These are phyloP conservation scores for Meloidogyne hapla DNA, from an alignment of 1,140 invertebrate genomes.

Conservation along the genomic window DNA sequence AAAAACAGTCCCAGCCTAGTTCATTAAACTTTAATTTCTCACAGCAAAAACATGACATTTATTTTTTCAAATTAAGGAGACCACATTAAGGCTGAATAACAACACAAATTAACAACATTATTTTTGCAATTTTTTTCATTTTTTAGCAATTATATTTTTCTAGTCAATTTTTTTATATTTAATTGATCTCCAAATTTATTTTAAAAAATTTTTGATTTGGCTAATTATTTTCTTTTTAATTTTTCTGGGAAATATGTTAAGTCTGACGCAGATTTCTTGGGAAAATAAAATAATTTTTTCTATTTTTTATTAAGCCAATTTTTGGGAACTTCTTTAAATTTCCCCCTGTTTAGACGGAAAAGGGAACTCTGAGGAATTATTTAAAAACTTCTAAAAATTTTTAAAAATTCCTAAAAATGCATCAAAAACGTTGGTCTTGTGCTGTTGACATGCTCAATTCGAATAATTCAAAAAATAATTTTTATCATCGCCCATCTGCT, in stretches of 20 bases:
- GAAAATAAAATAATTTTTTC: too few relatives aligned
- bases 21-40: too few relatives aligned
- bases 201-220: background rate
- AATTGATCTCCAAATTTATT: background rate
- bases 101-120: background rate
- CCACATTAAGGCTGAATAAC: conserved; percentile 18
- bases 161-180: background rate
- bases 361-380: too few relatives aligned
- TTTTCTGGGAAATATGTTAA: too few relatives aligned
- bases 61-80: background rate
- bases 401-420: background rate
- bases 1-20: too few relatives aligned
- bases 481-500: background rate
- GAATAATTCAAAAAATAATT: background rate
- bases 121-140: background rate
- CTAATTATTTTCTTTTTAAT: background rate
- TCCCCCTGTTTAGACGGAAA: too few relatives aligned
- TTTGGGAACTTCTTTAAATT: background rate
- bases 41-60: too few relatives aligned
- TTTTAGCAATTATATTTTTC: background rate
- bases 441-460: background rate
- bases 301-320: background rate
- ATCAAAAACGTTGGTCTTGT: conserved; percentile 8
- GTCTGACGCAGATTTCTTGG: too few relatives aligned
- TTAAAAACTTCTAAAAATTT: too few relatives aligned